Evolutionary conservation across 2,888 invertebrate genomes (phyloP), one percentile per base, ranked within the genome.

Genomic region (Acrobasis suavella): DNA sequence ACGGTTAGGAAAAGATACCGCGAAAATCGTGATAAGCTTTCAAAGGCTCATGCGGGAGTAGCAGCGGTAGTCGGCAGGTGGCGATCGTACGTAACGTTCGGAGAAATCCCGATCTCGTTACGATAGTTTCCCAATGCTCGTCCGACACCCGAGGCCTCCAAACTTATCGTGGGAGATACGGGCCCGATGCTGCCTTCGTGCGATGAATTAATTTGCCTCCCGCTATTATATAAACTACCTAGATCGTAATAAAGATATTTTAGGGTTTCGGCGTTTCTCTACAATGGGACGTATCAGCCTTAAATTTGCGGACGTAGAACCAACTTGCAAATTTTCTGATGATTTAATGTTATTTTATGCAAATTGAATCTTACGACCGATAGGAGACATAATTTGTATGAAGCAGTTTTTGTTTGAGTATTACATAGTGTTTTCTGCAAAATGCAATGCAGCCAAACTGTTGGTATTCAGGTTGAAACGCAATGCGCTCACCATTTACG

Each of bases 151-250:
- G 73, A 76, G 77, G 71, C 72, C 75, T 72, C 77, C 77, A 77
- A 86, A 86, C 82, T 86, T 89, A 87, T 87, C 86, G 77, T 77
- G 75, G 75, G 72, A 82, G 85, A 88, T 88, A 85, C 75, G 72
- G 72, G 64, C 67, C 63, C 71, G 64, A 65, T 66, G 79, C 75
- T 73, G 80, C 77, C 78, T 82, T 77, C 89, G 86, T 87, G 87
- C 83, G 80, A 85, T 85, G 89, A 90, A 90, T 90, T 89, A 89
- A 90, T 89, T 89, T 83, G 76, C 82, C 80, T 77, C 78, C 80
- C 77, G 80, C 82, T 77, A 84, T 87, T 80, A 81, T 86, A 86
- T 84, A 78, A 83, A 83, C 81, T 76, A 82, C 84, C 79, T 81
- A 85, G 89, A 91, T 91, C 73, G 85, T 80, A 85, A 84, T 88